phyloP scores from a whole-genome alignment of 2,888 invertebrate species.

The Drosophila meridionalis region DNA sequence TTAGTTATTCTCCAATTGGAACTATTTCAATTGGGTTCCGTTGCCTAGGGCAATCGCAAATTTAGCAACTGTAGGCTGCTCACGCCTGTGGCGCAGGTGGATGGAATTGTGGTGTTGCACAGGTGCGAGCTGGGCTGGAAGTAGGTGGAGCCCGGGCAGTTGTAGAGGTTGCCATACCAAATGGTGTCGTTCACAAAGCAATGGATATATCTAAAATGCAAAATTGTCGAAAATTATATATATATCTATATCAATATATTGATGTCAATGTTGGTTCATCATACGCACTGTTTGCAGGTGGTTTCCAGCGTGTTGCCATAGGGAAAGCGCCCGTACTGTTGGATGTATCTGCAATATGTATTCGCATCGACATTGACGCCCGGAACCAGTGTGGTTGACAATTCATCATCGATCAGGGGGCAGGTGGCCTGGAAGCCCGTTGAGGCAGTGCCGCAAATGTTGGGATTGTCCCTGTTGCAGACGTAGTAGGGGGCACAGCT shows the following conservation, averaged over 20 bases:
- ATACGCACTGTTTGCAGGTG: slow-evolving; percentile 66
- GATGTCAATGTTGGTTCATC: too few species aligned
- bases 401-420: slow-evolving; percentile 30
- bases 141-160: slow-evolving; percentile 62
- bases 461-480: slow-evolving; percentile 42
- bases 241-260: too few species aligned
- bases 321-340: slow-evolving; percentile 62
- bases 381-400: slow-evolving; percentile 16
- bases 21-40: not conserved
- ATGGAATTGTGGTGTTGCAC: slow-evolving; percentile 45
- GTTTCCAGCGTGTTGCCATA: slow-evolving; percentile 44
- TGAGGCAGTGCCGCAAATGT: slow-evolving; percentile 45
- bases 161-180: slow-evolving; percentile 58
- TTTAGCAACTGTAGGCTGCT: slow-evolving; percentile 19
- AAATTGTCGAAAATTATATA: not conserved
- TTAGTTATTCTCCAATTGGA: not conserved
- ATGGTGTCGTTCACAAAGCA: slow-evolving; percentile 31
- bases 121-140: slow-evolving; percentile 41
- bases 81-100: slow-evolving; percentile 43
- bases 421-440: slow-evolving; percentile 46
- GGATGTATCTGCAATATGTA: slow-evolving; percentile 42
- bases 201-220: slow-evolving; percentile 46
- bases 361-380: slow-evolving; percentile 12
- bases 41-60: slow-evolving; percentile 21
- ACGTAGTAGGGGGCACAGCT: slow-evolving; percentile 38